Percentiles rank a stretch among this genome's conserved stretches.
These are phyloP conservation scores for Drosophila oshimai DNA, from an alignment of 1,140 invertebrate species.

Conservation along the genomic window DNA sequence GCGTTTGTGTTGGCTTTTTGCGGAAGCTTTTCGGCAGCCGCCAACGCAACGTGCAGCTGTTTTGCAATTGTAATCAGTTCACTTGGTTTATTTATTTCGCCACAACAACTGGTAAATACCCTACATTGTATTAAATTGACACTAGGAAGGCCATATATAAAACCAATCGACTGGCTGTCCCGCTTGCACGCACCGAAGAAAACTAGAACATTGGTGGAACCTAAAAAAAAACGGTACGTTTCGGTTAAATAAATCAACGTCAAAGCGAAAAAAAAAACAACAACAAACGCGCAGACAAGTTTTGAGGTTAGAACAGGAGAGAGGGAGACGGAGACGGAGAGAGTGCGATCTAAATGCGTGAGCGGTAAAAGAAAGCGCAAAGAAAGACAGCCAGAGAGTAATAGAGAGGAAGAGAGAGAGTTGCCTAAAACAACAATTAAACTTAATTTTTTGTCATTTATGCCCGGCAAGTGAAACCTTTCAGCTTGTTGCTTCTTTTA, in stretches of 20 bases:
- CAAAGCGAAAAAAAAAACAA: conserved; percentile 23
- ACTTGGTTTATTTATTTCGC: neutral
- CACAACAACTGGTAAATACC: conserved; percentile 2
- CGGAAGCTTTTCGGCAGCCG: conserved; percentile 70
- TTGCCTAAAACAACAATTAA: conserved; percentile 38
- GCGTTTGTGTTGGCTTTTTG: conserved; percentile 17
- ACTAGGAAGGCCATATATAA: conserved; percentile 8
- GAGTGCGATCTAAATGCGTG: conserved; percentile 35
- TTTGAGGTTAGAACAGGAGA: conserved; percentile 48
- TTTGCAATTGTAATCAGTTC: conserved; percentile 51
- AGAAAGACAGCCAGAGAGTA: neutral
- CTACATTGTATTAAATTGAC: neutral
- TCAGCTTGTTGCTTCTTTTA: conserved; percentile 35
- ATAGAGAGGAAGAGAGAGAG: neutral
- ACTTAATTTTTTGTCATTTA: conserved; percentile 51
- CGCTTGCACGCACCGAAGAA: conserved; percentile 39
- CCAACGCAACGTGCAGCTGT: conserved; percentile 69
- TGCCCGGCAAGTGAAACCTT: conserved; percentile 54
- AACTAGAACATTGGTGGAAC: conserved; percentile 39
- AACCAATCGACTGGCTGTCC: conserved; percentile 15
- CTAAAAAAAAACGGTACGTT: conserved; percentile 44
- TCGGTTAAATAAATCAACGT: conserved; percentile 58
- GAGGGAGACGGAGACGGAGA: conserved; percentile 18
- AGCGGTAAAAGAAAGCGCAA: conserved; percentile 40
- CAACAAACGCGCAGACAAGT: conserved; percentile 36